Base-by-base conservation (phyloP, 2,113 vertebrate genomes). In the Xyrauchen texanus region DNA sequence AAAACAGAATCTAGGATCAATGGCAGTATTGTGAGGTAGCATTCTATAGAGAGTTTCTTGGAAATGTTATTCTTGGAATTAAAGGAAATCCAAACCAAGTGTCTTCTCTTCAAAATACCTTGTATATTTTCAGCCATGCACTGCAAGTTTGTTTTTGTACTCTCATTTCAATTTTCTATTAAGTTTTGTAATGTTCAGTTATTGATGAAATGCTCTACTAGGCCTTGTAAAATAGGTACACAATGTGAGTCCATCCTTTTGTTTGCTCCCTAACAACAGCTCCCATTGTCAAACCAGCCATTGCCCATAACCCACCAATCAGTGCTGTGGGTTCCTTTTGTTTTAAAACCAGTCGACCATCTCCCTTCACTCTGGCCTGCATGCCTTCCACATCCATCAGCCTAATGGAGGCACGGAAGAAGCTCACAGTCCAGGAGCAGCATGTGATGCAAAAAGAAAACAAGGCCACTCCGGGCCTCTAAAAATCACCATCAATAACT, bases 401-500 rank as follows among this genome's bases (percentile, higher is more conserved):
- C 77, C 78, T 90, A 91, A 92, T 92, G 90, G 87, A 83, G 84
- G 11, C 86, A 84, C 87, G 82, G 72, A 46, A 71, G 71, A 68
- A 84, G 53, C 80, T 75, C 58, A n/a, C 51, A 4, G 68, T 47
- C 62, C 69, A 57, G 63, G 57, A 81, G 76, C 76, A 67, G 10
- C 8, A 55, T 46, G 71, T 65, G 70, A 57, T 45, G 62, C 82
- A 71, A 77, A 77, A 81, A 87, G 78, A 83, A 81, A 89, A 84
- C 83, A 79, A 75, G 81, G 84, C 82, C 85, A 88, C 83, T 86
- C 70, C 74, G 74, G 85, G 80, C 88, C 77, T 89, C 58, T 89
- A 90, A 91, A 92, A 91, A 90, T 86, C 88, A 80, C 92, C 86
- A 92, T 93, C 91, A 90, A 93, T 94, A 92, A 90, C 89, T 82